Evolutionary conservation across 2,888 invertebrate genomes (phyloP).

Genomic region (Shargacucullia verbasci): DNA sequence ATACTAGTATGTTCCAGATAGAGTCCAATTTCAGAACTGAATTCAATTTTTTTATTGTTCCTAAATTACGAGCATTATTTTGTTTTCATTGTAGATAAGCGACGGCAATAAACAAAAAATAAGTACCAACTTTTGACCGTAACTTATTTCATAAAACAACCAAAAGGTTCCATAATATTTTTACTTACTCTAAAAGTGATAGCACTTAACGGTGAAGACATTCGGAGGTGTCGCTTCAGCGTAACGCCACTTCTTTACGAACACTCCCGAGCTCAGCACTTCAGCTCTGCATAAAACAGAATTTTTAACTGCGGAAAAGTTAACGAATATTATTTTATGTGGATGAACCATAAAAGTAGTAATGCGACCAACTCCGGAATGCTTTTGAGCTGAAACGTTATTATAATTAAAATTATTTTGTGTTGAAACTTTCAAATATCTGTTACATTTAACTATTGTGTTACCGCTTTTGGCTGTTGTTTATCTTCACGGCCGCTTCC

Average conservation of each 20-base stretch:
- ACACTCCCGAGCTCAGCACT: slow-evolving; percentile 12
- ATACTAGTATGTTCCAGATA: no score
- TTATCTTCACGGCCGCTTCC: no score
- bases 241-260: slow-evolving; percentile 5
- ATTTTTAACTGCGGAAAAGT: slow-evolving; percentile 23
- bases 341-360: slow-evolving; percentile 27
- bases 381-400: slow-evolving; percentile 8
- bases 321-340: slow-evolving; percentile 31
- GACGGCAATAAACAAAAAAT: not conserved
- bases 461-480: no score
- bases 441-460: no score
- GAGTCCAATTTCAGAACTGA: no score
- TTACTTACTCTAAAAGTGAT: slow-evolving; percentile 11
- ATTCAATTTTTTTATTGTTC: no score
- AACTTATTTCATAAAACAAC: slow-evolving; percentile 11
- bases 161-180: slow-evolving; percentile 14
- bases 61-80: no score
- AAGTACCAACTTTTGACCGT: not conserved
- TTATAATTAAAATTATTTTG: slow-evolving; percentile 23
- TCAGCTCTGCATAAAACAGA: slow-evolving; percentile 36
- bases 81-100: no score
- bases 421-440: slow-evolving; percentile 11
- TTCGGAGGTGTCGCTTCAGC: slow-evolving; percentile 2
- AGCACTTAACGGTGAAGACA: slow-evolving; percentile 22
- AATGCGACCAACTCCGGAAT: slow-evolving; percentile 8